Percentiles rank a stretch among this genome's conserved stretches.
Evolutionary conservation across 2,113 vertebrate species (phyloP).

Genomic region (Oncorhynchus clarkii): DNA sequence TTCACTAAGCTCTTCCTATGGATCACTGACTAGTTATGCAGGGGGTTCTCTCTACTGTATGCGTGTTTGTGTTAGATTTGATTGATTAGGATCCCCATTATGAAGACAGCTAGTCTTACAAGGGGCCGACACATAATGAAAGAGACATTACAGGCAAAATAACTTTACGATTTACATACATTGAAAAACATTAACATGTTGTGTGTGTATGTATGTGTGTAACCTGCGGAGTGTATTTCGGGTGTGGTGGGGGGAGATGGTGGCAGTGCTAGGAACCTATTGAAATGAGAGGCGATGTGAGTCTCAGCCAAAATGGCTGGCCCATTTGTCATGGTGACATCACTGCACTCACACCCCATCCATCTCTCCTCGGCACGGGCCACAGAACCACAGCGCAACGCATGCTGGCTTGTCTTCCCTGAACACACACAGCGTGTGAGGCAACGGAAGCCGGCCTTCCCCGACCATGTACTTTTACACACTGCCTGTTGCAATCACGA

Average conservation of each 20-base stretch:
- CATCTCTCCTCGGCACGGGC: constrained; percentile 67
- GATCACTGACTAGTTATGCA: constrained; percentile 60
- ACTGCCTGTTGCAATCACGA: constrained; percentile 27
- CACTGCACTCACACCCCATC: constrained; percentile 79
- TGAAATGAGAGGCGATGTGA: constrained; percentile 84
- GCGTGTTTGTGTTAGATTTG: constrained; percentile 1
- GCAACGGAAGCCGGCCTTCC: constrained; percentile 26
- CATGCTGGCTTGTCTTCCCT: not conserved
- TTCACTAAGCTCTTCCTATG: constrained; percentile 59
- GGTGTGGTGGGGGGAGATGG: not conserved
- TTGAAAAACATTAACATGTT: no score
- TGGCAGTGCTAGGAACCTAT: constrained; percentile 72
- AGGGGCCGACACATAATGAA: no score
- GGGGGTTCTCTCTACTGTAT: constrained; percentile 27
- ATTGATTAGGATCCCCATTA: no score
- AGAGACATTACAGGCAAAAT: no score
- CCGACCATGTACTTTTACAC: not conserved
- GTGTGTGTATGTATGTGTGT: constrained; percentile 18
- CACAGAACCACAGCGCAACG: constrained; percentile 52
- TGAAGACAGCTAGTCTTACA: no score
- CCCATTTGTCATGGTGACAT: constrained; percentile 84
- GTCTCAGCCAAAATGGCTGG: constrained; percentile 73
- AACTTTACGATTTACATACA: no score
- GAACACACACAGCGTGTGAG: constrained; percentile 54
- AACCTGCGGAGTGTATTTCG: constrained; percentile 28